These are phyloP conservation scores for Stenopsyche tienmushanensis DNA, from an alignment of 1,140 invertebrate genomes.

Conservation along the genomic window DNA sequence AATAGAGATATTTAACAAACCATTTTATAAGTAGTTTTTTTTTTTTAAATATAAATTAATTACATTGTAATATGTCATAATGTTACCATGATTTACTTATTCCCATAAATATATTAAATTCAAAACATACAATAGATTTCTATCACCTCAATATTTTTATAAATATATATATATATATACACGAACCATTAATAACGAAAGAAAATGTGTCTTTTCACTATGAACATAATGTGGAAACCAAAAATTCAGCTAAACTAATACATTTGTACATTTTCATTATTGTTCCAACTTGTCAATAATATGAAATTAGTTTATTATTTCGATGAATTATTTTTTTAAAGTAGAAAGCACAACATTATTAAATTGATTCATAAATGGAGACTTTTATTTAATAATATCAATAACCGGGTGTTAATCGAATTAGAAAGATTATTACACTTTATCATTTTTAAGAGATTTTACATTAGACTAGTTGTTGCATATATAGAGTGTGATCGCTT, in stretches of 20 bases:
- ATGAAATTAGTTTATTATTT: neutral
- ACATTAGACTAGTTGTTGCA: conserved; percentile 19
- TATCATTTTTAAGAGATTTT: neutral
- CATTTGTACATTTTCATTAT: conserved; percentile 9
- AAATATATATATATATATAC: too few species aligned
- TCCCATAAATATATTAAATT: neutral
- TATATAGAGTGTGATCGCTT: conserved; percentile 26
- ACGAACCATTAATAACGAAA: too few species aligned
- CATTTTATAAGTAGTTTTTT: too few species aligned
- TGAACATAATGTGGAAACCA: conserved; percentile 48
- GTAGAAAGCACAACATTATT: conserved; percentile 1
- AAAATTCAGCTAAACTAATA: conserved; percentile 32
- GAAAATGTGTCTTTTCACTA: conserved; percentile 89
- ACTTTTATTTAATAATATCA: neutral
- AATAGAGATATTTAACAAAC: too few species aligned
- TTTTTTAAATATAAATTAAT: conserved; percentile 11
- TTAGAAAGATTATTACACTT: too few species aligned
- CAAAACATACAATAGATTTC: neutral
- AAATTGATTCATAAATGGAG: too few species aligned
- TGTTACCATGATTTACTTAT: conserved; percentile 36
- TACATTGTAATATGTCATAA: conserved; percentile 1
- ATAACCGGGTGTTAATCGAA: neutral
- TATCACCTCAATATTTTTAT: too few species aligned
- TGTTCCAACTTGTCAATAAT: conserved; percentile 25
- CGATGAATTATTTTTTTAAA: neutral